Evolutionary conservation across 2,888 invertebrate genomes (phyloP).

Genomic region (Orthonychiurus folsomi): DNA sequence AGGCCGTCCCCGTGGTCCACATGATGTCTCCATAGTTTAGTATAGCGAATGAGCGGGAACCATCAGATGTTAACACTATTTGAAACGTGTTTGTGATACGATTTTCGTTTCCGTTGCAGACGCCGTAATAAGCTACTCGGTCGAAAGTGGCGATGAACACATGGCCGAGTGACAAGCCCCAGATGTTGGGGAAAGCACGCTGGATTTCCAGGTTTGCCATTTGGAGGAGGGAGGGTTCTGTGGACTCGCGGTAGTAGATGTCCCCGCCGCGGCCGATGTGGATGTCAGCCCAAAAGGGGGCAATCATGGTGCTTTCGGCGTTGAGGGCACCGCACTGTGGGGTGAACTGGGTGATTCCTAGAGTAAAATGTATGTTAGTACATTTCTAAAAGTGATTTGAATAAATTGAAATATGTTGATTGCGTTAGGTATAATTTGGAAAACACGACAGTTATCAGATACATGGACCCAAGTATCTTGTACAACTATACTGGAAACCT

Average conservation of each 20-base stretch:
- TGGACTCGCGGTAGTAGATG: conserved; percentile 8
- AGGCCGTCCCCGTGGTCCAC: conserved; percentile 26
- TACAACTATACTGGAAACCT: no score
- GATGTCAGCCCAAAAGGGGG: conserved; percentile 16
- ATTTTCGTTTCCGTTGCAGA: not conserved
- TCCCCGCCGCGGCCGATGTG: conserved; percentile 8
- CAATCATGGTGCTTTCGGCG: conserved; percentile 3
- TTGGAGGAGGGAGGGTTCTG: not conserved
- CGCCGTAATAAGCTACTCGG: conserved; percentile 18
- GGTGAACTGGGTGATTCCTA: conserved; percentile 7
- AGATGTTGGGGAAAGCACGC: conserved; percentile 18
- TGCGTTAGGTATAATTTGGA: no score
- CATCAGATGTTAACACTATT: conserved; percentile 21
- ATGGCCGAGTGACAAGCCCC: conserved; percentile 12
- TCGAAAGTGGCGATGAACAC: conserved; percentile 24
- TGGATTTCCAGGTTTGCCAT: conserved; percentile 15
- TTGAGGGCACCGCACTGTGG: conserved; percentile 7
- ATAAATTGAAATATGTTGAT: no score
- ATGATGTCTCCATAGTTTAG: conserved; percentile 25
- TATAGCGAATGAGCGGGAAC: conserved; percentile 25
- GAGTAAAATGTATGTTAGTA: not conserved
- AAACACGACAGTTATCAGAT: no score
- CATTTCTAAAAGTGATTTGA: not conserved
- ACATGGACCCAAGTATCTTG: no score
- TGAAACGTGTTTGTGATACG: conserved; percentile 26